These are phyloP conservation scores for Zaprionus gabonicus DNA, from an alignment of 1,140 invertebrate genomes.

Conservation along the genomic window DNA sequence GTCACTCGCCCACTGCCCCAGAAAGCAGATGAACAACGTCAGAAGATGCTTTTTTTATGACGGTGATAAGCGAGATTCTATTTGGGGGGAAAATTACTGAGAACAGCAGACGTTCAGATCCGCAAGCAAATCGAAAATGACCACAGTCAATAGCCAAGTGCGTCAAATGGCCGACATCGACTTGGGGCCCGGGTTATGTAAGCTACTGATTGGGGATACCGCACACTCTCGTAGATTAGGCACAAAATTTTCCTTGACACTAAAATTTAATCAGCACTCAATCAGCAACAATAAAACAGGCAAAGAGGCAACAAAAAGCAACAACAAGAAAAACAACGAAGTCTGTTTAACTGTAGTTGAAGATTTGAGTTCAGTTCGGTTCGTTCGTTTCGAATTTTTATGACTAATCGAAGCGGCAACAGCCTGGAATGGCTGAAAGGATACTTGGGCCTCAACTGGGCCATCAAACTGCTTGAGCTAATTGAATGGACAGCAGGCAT, in stretches of 20 bases:
- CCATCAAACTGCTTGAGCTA: constrained; percentile 28
- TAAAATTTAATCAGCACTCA: constrained; percentile 58
- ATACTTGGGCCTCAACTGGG: constrained; percentile 22
- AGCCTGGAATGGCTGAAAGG: constrained; percentile 33
- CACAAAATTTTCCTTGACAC: constrained; percentile 52
- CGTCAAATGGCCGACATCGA: constrained; percentile 1
- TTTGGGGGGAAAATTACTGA: constrained; percentile 33
- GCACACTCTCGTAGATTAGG: constrained; percentile 34
- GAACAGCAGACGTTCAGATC: background rate
- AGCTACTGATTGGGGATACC: constrained; percentile 41
- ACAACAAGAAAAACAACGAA: constrained; percentile 15
- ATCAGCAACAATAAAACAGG: constrained; percentile 49
- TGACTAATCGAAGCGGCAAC: constrained; percentile 40
- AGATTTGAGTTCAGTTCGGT: constrained; percentile 12
- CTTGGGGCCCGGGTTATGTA: constrained; percentile 37
- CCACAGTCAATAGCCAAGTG: constrained; percentile 13
- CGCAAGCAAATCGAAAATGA: constrained; percentile 13
- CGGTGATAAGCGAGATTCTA: constrained; percentile 20
- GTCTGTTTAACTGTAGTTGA: constrained; percentile 18
- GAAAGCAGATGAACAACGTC: background rate
- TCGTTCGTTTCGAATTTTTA: constrained; percentile 15
- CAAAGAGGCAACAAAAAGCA: constrained; percentile 16
- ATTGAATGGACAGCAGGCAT: constrained; percentile 47
- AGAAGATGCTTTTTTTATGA: constrained; percentile 3
- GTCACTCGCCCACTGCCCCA: constrained; percentile 28